phyloP scores from a whole-genome alignment of 2,888 invertebrate genomes.

The Unio pictorum region DNA sequence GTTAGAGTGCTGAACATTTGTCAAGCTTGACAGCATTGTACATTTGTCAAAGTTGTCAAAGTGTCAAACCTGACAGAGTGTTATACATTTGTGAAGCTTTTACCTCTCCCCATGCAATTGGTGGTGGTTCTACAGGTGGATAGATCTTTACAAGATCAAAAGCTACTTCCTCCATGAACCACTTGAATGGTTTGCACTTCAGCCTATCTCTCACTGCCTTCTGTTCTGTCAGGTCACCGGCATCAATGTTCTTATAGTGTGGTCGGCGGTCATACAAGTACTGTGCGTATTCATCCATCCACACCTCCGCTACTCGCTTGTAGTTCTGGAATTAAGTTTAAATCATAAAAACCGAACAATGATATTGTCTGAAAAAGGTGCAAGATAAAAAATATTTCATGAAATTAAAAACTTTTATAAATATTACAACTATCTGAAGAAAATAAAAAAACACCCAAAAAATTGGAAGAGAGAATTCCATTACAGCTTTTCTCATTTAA shows the following conservation, averaged over 20 bases:
- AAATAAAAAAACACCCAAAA: too few relatives aligned
- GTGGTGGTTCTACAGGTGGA: conserved; percentile 88
- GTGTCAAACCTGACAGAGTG: too few relatives aligned
- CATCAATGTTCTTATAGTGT: conserved; percentile 79
- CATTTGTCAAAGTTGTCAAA: too few relatives aligned
- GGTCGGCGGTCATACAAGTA: conserved; percentile 86
- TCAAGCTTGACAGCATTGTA: too few relatives aligned
- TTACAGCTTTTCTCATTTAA: too few relatives aligned
- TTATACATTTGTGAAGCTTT: conserved; percentile 32
- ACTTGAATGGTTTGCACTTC: conserved; percentile 91
- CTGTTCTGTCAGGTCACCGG: conserved; percentile 87
- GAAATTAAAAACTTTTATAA: too few relatives aligned
- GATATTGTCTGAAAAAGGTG: not conserved
- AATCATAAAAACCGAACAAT: not conserved
- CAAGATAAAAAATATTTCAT: too few relatives aligned
- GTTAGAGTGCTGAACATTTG: too few relatives aligned
- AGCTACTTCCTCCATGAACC: conserved; percentile 94
- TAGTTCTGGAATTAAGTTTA: conserved; percentile 81
- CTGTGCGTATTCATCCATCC: conserved; percentile 98
- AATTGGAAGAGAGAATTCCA: too few relatives aligned
- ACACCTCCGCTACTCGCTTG: conserved; percentile 93
- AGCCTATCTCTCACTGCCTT: conserved; percentile 82
- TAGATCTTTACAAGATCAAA: conserved; percentile 90
- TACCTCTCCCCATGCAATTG: conserved; percentile 86
- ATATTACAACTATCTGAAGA: too few relatives aligned